Evolutionary conservation across 2,113 vertebrate species (phyloP), one percentile per base, ranked within the genome.

Genomic region (Pterocles orientalis): DNA sequence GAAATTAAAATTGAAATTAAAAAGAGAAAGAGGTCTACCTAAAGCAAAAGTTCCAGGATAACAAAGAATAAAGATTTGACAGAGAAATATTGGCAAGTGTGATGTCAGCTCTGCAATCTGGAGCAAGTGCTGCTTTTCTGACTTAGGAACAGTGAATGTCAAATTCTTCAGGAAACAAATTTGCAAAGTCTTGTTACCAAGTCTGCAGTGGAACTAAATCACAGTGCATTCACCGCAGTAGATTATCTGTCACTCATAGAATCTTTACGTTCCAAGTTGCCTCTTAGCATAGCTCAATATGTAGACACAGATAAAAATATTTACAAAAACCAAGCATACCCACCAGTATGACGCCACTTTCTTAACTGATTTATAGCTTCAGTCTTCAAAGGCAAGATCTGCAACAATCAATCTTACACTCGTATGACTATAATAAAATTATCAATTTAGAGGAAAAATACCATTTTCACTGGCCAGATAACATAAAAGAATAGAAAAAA

Each of bases 61-160:
- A 73, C 72, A 84, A 72, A 91, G 82, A 95, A 86, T 43, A 85
- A 91, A 66, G 43, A 82, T 66, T 92, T 28, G 76, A 70, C 31
- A 34, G 64, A 51, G 82, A 91, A 91, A 95, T 94, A 83, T 69
- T 95, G 68, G 31, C 76, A 47, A 90, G 50, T 71, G 14, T 94
- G 43, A 53, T 89, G 94, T 94, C 77, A 91, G 72, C 17, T 82
- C 47, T 58, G 87, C 89, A 93, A 78, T 94, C 62, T 89, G 60
- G 61, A 93, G 91, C 81, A 72, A 95, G 48, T 10, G 47, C 71
- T 81, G 66, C 53, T 95, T 94, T 80, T 78, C 94, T 93, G 82
- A 86, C 61, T 96, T 88, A 95, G 87, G 95, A 96, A 96, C 61
- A 80, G 78, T 41, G 76, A 94, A 92, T 87, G 80, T 96, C 89